A percentile compares a stretch with the other conserved stretches of the same genome.
Conservation (phyloP, 2,888 invertebrate species). For the Bembecia ichneumoniformis region DNA sequence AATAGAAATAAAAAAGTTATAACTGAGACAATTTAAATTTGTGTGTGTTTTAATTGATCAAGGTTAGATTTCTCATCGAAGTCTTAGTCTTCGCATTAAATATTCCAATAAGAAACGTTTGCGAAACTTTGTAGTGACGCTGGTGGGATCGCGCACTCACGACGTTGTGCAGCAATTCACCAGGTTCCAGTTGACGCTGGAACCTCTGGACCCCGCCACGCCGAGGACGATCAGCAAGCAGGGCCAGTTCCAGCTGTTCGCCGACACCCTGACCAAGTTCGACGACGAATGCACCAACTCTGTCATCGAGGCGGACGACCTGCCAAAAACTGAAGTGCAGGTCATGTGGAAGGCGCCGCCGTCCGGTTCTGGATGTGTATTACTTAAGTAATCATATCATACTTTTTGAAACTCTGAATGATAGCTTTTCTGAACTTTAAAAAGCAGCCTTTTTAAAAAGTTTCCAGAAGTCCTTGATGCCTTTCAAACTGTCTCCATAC, state of each 20-base stretch:
- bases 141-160: conserved; percentile 78
- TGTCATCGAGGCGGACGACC: conserved; percentile 83
- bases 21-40: no score
- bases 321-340: conserved; percentile 86
- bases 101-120: no score
- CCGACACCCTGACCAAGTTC: conserved; percentile 76
- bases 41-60: no score
- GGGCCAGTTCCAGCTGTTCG: conserved; percentile 67
- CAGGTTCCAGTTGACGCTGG: conserved; percentile 83
- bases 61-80: no score
- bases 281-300: conserved; percentile 89
- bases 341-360: conserved; percentile 94
- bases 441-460: no score
- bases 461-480: no score
- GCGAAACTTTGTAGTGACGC: conserved; percentile 70
- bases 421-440: no score
- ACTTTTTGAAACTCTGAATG: no score
- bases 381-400: conserved; percentile 76
- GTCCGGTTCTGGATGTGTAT: conserved; percentile 87
- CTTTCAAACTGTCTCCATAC: no score
- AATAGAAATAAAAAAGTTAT: no score
- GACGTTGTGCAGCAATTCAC: conserved; percentile 81
- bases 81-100: no score
- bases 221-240: conserved; percentile 36
- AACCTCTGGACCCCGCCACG: conserved; percentile 70